A percentile compares a stretch with the other conserved stretches of the same genome.
Evolutionary conservation across 2,113 vertebrate species (phyloP).

Genomic region (Tauraco erythrolophus): DNA sequence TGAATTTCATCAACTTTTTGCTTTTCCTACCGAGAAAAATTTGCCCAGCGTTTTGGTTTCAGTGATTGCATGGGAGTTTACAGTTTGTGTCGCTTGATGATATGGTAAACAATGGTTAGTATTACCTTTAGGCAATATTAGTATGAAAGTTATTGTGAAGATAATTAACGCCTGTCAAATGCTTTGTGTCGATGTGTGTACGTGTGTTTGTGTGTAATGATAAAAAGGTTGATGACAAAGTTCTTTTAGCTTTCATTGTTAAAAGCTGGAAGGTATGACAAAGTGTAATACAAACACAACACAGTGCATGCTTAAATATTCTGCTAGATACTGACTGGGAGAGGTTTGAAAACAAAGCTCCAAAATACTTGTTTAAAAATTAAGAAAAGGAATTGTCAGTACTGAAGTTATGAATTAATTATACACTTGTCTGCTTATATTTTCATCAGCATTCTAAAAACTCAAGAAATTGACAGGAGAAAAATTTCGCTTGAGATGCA

Average conservation of each 20-base stretch:
- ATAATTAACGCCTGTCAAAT: background rate
- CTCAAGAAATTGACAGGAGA: background rate
- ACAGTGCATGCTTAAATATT: background rate
- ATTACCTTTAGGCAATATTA: background rate
- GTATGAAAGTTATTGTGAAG: background rate
- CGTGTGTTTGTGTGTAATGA: background rate
- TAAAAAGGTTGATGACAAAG: background rate
- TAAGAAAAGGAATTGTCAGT: background rate
- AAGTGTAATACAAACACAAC: background rate
- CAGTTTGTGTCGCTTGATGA: background rate
- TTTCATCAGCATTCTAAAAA: slow-evolving; percentile 22
- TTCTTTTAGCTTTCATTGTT: background rate
- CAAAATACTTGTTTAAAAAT: background rate
- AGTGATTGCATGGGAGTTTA: background rate
- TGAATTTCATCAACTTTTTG: background rate
- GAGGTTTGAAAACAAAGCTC: background rate
- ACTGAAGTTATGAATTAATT: slow-evolving; percentile 24
- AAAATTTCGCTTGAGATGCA: background rate
- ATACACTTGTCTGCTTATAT: background rate
- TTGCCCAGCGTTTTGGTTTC: background rate
- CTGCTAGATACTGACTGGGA: background rate
- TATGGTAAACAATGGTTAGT: background rate
- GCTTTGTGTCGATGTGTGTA: background rate
- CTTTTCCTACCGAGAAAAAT: background rate
- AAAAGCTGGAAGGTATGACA: background rate